Evolutionary conservation across 2,888 invertebrate species (phyloP), one percentile per base, ranked within the genome.

Genomic region (Drosophila ochracea): DNA sequence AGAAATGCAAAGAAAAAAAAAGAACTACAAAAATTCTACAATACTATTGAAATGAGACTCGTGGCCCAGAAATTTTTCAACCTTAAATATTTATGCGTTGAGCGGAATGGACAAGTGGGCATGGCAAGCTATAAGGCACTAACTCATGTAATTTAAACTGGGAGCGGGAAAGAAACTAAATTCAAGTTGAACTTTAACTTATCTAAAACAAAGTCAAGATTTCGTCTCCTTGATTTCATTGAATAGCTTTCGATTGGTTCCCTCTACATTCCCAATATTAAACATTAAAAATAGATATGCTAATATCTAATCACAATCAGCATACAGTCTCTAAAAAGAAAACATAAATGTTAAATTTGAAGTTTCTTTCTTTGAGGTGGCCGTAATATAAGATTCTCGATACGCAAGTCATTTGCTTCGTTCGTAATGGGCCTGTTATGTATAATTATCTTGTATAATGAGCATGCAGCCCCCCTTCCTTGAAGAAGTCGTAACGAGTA

Each of bases 21-120:
- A 25, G 16, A 47, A 47, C 41, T 60, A 61, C 50, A 60, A 21
- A 66, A 52, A 68, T 76, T 73, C 21, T 31, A 54, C 65, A 80
- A 69, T 47, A 28, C 57, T 50, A 66, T 61, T 64, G 61, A 77
- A 79, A 80, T 61, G 68, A 57, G 63, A 77, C 68, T 76, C 55
- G 77, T 68, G 77, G 65, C 81, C 76, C 68, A 77, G 53, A 78
- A 78, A 78, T 77, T 58, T 52, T 78, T 10, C 9, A 31, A 19
- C 39, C 66, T 66, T 57, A 52, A 68, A 81, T 68, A 81, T 73
- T 66, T 81, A 55, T 63, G 43, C 43, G 47, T 7, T 49, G 19
- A 10, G n/a, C 2, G n/a, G 7, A 9, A 30, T 11, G 25, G 41
- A 13, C 43, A n/a, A 41, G 39, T 58, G 61, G 43, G 61, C 25